Evolutionary conservation across 1,140 invertebrate genomes (phyloP), one percentile per base, ranked within the genome.

Genomic region (Metopolophium dirhodum): DNA sequence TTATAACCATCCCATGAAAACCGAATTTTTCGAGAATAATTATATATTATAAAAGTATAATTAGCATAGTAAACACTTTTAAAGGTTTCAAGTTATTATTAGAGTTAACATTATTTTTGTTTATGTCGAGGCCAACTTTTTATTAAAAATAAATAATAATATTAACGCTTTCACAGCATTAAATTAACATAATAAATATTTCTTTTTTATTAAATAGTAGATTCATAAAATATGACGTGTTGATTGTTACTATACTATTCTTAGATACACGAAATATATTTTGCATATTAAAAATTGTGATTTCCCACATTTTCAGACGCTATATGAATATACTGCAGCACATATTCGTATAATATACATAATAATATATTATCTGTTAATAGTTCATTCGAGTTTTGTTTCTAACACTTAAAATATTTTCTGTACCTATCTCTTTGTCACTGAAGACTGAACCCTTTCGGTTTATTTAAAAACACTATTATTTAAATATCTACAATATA

Each of bases 161-260:
- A 54, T 51, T 54, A n/a, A 77, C 61, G n/a, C 61, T 77, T 77
- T 77, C 61, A 18, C 30, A 77, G 61, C 61, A 77, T 77, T 77
- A 77, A 77, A 77, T 77, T 77, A 77, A 77, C n/a, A 77, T n/a
- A n/a, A 35, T n/a, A 77, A 77, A 77, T 77, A 77, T 77, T 77
- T 68, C 30, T 68, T 18, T n/a, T 77, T 22, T n/a, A n/a, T 68
- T 77, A 11, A 49, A 77, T 18, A 77, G n/a, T 77, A n/a, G 30
- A 77, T 18, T 11, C 30, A 14, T 68, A 68, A 77, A 77, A n/a
- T 77, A 77, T 18, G 41, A 41, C 41, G 30, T 61, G 8, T 61
- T 30, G 57, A 61, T 61, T 61, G 11, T 57, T 20, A 61, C 3
- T 61, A n/a, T n/a, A 61, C 30, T 61, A 61, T 30, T 30, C 30